phyloP scores from a whole-genome alignment of 2,888 invertebrate genomes.

The Muscina levida region DNA sequence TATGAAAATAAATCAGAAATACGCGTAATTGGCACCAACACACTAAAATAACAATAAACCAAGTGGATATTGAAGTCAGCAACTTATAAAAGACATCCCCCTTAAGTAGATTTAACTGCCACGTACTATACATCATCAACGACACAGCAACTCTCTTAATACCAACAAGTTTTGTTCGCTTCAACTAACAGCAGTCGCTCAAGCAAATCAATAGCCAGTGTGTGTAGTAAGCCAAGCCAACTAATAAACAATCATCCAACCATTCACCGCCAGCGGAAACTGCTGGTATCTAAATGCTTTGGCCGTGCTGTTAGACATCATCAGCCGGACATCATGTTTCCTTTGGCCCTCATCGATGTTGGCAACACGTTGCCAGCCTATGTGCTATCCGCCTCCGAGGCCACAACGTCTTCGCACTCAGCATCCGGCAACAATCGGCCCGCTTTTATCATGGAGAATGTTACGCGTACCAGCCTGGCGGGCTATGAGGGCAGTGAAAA shows the following conservation, averaged over 20 bases:
- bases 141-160: conserved; percentile 39
- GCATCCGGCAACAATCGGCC: conserved; percentile 11
- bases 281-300: conserved; percentile 21
- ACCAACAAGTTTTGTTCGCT: conserved; percentile 20
- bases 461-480: conserved; percentile 21
- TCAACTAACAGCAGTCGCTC: no score
- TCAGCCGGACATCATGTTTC: conserved; percentile 57
- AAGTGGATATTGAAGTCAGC: conserved; percentile 20
- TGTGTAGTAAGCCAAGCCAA: neutral
- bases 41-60: conserved; percentile 19
- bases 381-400: conserved; percentile 12
- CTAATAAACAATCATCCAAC: conserved; percentile 7
- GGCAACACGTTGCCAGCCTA: conserved; percentile 52
- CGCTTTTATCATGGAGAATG: conserved; percentile 33
- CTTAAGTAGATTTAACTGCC: no score
- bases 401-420: neutral
- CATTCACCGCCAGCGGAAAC: neutral
- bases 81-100: conserved; percentile 23
- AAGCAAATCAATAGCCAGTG: no score
- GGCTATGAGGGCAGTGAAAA: conserved; percentile 52
- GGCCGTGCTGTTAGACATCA: conserved; percentile 11
- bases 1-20: no score
- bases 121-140: neutral
- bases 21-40: no score
- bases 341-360: conserved; percentile 60